Percentiles rank a stretch among this genome's conserved stretches.
phyloP scores from a whole-genome alignment of 2,113 vertebrate genomes.

The Callopanchax toddi region DNA sequence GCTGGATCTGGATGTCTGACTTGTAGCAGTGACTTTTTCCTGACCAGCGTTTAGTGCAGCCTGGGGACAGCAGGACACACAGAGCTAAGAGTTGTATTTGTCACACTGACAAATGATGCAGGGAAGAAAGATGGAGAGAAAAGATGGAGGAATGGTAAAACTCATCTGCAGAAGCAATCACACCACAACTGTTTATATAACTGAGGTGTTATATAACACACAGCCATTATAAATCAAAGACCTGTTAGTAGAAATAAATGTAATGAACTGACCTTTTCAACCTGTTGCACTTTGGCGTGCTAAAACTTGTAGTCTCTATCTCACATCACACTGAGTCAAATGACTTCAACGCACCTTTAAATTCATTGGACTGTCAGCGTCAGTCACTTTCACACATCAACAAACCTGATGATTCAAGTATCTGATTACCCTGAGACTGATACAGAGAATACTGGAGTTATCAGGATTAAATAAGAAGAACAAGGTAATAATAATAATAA shows the following conservation, averaged over 20 bases:
- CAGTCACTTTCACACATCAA: no score
- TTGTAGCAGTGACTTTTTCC: slow-evolving; percentile 60
- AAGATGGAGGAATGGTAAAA: not conserved
- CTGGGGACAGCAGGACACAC: slow-evolving; percentile 64
- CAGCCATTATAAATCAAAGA: not conserved
- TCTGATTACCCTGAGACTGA: not conserved
- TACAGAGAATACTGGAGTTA: not conserved
- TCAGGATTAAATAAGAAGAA: slow-evolving; percentile 1
- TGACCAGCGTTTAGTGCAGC: slow-evolving; percentile 65
- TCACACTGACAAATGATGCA: slow-evolving; percentile 63
- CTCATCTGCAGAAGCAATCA: not conserved
- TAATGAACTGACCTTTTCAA: not conserved
- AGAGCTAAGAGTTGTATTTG: slow-evolving; percentile 57
- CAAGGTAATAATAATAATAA: not conserved
- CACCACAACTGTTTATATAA: not conserved
- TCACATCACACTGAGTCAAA: no score
- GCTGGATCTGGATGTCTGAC: slow-evolving; percentile 60
- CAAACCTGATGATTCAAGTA: not conserved
- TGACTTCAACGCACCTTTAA: no score
- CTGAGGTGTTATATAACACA: not conserved
- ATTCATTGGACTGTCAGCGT: no score
- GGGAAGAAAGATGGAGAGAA: not conserved
- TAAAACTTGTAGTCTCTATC: no score
- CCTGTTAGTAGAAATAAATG: not conserved
- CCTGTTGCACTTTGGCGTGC: no score